Evolutionary conservation across 2,797 vertebrate genomes (phyloP).

Genomic region (Micromesistius poutassou): DNA sequence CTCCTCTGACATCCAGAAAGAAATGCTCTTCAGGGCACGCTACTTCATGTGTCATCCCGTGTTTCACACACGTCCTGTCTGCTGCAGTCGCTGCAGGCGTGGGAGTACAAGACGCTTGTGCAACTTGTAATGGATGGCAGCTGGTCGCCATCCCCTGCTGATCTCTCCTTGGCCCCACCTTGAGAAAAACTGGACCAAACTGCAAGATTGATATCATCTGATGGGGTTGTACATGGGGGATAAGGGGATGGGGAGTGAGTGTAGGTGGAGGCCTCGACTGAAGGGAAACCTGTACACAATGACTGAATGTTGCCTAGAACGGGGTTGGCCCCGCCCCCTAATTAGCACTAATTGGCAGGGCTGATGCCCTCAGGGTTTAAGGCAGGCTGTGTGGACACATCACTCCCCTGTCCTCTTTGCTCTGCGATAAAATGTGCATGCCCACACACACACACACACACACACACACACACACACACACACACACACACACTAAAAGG

Average conservation of each 20-base stretch:
- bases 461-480: constrained; percentile 16
- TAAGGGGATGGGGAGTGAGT: constrained; percentile 8
- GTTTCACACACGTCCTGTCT: constrained; percentile 19
- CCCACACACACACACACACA: constrained; percentile 13
- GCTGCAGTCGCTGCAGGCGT: constrained; percentile 24
- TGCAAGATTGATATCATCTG: constrained; percentile 18
- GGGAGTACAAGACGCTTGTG: constrained; percentile 28
- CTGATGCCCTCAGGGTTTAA: constrained; percentile 32
- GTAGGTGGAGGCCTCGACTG: not conserved
- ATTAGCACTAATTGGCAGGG: constrained; percentile 68
- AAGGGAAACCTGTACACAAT: constrained; percentile 17
- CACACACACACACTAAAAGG: constrained; percentile 8
- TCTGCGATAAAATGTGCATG: constrained; percentile 20
- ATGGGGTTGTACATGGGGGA: constrained; percentile 11
- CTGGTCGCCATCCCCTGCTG: constrained; percentile 44
- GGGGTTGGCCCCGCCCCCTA: constrained; percentile 49
- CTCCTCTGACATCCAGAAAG: not conserved
- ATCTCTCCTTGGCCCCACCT: constrained; percentile 65
- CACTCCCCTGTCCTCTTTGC: constrained; percentile 35
- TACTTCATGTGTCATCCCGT: constrained; percentile 8
- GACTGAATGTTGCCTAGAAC: constrained; percentile 29
- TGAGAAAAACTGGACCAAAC: constrained; percentile 31
- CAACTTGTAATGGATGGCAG: constrained; percentile 57
- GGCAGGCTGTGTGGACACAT: constrained; percentile 43
- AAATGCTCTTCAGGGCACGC: not conserved